A percentile compares a stretch with the other conserved stretches of the same genome.
Evolutionary conservation across 2,888 invertebrate genomes (phyloP).

Genomic region (Imbricaverruca yamaguchii): DNA sequence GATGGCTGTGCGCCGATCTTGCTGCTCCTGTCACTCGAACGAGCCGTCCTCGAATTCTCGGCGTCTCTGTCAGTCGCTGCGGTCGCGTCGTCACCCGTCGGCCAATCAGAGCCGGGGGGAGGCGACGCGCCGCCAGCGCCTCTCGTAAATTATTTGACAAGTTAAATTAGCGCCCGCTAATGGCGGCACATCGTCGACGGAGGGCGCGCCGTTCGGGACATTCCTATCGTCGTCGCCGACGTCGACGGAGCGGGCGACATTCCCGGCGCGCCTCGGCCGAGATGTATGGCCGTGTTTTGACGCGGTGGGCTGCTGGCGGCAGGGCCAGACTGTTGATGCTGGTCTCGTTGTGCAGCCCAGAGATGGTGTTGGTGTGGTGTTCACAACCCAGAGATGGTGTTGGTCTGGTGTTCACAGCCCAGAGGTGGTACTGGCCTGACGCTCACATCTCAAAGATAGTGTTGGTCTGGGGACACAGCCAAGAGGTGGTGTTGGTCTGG

Average conservation of each 20-base stretch:
- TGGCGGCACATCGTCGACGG: constrained; percentile 18
- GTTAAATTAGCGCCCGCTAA: constrained; percentile 9
- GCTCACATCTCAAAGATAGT: too few species aligned
- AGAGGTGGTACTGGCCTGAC: too few species aligned
- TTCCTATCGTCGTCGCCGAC: neutral
- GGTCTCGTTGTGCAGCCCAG: too few species aligned
- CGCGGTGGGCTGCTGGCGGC: neutral
- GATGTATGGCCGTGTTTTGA: constrained; percentile 17
- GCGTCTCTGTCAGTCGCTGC: neutral
- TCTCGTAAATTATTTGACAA: constrained; percentile 15
- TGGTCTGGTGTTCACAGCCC: too few species aligned
- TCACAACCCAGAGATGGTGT: too few species aligned
- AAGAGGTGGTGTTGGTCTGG: too few species aligned
- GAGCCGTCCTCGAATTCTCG: neutral
- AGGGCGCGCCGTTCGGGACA: neutral
- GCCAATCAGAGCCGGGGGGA: neutral
- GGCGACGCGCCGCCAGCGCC: neutral
- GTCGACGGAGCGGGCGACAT: neutral
- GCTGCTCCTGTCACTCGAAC: too few species aligned
- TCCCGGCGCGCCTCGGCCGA: neutral
- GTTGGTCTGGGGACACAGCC: too few species aligned
- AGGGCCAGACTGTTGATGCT: too few species aligned
- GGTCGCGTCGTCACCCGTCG: neutral
- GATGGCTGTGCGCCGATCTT: too few species aligned
- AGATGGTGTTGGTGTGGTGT: too few species aligned